A percentile compares a stretch with the other conserved stretches of the same genome.
Evolutionary conservation across 2,888 invertebrate species (phyloP).

Genomic region (Apamea crenata): DNA sequence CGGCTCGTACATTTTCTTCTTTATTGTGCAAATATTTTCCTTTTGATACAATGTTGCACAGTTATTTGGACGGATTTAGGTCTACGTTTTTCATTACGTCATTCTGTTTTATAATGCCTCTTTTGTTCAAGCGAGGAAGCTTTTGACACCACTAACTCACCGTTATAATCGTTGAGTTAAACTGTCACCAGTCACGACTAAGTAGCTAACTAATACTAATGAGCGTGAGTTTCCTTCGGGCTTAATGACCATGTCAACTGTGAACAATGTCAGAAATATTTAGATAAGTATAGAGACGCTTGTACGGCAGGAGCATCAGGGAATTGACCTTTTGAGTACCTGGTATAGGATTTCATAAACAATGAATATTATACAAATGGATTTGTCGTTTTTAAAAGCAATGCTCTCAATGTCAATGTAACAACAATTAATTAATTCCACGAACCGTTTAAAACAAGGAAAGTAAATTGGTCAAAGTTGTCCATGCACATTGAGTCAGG

Average conservation of each 20-base stretch:
- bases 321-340: not conserved
- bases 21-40: conserved; percentile 45
- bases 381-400: conserved; percentile 26
- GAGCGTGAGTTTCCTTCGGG: conserved; percentile 71
- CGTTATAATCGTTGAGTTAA: conserved; percentile 65
- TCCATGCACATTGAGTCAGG: conserved; percentile 40
- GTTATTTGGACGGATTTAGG: conserved; percentile 12
- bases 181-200: conserved; percentile 67
- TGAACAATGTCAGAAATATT: conserved; percentile 67
- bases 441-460: conserved; percentile 31
- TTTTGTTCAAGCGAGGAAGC: conserved; percentile 51
- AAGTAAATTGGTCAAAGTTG: conserved; percentile 38
- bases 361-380: not conserved
- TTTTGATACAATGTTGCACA: conserved; percentile 30
- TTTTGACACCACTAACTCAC: conserved; percentile 57
- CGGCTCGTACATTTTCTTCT: conserved; percentile 28
- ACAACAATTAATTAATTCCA: conserved; percentile 25
- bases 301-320: not conserved
- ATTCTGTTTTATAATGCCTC: conserved; percentile 30
- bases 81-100: conserved; percentile 27
- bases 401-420: conserved; percentile 37
- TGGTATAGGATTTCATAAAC: not conserved
- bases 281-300: conserved; percentile 24
- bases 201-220: conserved; percentile 74
- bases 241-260: conserved; percentile 74